These are phyloP conservation scores for Ischnus inquisitorius DNA, from an alignment of 2,888 invertebrate species.

Conservation along the genomic window DNA sequence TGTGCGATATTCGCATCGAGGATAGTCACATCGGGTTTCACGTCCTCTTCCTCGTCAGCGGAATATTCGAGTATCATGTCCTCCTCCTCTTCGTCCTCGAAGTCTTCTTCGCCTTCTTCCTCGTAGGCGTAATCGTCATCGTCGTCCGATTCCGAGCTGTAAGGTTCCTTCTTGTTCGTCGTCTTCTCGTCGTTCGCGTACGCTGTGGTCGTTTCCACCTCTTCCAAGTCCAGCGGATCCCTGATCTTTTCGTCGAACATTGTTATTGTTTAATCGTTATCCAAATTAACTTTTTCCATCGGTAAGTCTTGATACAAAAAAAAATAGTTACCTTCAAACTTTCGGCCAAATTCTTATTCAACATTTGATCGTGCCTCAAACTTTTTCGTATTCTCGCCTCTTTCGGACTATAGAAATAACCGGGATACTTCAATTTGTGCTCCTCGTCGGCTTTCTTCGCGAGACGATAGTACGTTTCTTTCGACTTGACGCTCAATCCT, in stretches of 20 bases:
- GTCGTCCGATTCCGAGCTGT: constrained; percentile 25
- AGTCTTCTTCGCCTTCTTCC: constrained; percentile 13
- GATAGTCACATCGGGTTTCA: background rate
- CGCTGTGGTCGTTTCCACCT: constrained; percentile 69
- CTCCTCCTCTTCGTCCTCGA: constrained; percentile 9
- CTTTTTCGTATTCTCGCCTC: constrained; percentile 83
- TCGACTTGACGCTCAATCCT: constrained; percentile 83
- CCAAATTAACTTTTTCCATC: background rate
- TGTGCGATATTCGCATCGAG: background rate
- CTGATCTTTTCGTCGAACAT: background rate
- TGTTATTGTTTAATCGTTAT: background rate
- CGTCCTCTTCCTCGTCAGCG: background rate
- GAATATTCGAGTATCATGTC: constrained; percentile 13
- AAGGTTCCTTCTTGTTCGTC: constrained; percentile 16
- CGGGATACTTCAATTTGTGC: constrained; percentile 85
- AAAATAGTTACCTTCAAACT: constrained; percentile 26
- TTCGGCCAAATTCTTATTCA: constrained; percentile 53
- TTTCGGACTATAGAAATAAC: constrained; percentile 85
- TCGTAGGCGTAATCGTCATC: constrained; percentile 3
- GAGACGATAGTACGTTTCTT: constrained; percentile 84
- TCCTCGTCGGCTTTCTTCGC: constrained; percentile 85
- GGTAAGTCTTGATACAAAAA: background rate
- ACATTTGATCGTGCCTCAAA: constrained; percentile 68
- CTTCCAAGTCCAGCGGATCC: constrained; percentile 64
- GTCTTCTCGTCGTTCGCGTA: constrained; percentile 66